Evolutionary conservation across 2,888 invertebrate genomes (phyloP).

Genomic region (Drosophila parthenogenetica): DNA sequence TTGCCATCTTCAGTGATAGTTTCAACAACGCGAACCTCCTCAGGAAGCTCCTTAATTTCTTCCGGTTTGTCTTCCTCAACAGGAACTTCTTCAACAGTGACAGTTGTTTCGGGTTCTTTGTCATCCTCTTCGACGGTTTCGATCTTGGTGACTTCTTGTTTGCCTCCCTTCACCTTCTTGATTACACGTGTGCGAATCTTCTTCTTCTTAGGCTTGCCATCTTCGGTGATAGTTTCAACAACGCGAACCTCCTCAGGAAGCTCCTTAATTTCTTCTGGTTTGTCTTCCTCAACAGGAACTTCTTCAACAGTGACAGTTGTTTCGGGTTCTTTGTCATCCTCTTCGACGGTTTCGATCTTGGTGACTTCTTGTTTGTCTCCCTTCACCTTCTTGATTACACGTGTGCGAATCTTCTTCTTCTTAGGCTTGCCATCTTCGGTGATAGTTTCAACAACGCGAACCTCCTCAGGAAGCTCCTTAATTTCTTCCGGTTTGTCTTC

Average conservation of each 20-base stretch:
- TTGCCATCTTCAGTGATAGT: constrained; percentile 59
- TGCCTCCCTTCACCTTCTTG: constrained; percentile 50
- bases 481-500: constrained; percentile 39
- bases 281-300: constrained; percentile 26
- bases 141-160: constrained; percentile 49
- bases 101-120: constrained; percentile 39
- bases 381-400: constrained; percentile 63
- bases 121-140: constrained; percentile 54
- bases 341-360: constrained; percentile 66
- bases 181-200: constrained; percentile 52
- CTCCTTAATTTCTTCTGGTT: constrained; percentile 26
- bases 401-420: constrained; percentile 62
- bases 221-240: constrained; percentile 34
- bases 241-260: constrained; percentile 51
- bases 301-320: constrained; percentile 59
- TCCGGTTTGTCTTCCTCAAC: constrained; percentile 26
- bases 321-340: constrained; percentile 59
- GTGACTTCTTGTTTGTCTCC: constrained; percentile 65
- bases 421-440: constrained; percentile 58
- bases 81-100: constrained; percentile 40
- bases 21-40: constrained; percentile 52
- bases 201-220: constrained; percentile 47
- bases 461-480: constrained; percentile 56
- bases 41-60: constrained; percentile 44
- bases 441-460: constrained; percentile 50